Percentiles rank a stretch among this genome's conserved stretches.
Evolutionary conservation across 1,140 invertebrate genomes (phyloP).

Genomic region (Mycetomoellerius zeteki): DNA sequence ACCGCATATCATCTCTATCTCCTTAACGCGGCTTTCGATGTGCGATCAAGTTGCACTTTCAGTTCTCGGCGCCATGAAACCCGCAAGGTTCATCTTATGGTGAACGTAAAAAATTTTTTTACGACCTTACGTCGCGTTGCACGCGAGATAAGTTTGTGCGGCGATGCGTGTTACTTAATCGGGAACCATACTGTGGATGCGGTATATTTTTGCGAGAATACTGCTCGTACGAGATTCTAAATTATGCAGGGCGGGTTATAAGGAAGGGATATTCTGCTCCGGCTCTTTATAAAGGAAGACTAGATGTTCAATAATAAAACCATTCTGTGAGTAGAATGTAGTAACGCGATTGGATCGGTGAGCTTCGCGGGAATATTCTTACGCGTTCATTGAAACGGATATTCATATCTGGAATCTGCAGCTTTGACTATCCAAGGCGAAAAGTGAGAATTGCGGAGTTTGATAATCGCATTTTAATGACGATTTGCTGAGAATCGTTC

Average conservation of each 20-base stretch:
- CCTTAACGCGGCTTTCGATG: not conserved
- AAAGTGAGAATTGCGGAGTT: conserved; percentile 35
- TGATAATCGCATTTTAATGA: conserved; percentile 55
- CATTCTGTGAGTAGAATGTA: not conserved
- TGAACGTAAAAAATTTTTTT: conserved; percentile 29
- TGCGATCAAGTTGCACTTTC: not conserved
- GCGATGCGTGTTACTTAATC: conserved; percentile 25
- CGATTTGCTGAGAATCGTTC: conserved; percentile 41
- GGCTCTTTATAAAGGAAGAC: not conserved
- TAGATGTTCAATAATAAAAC: conserved; percentile 21
- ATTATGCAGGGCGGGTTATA: conserved; percentile 6
- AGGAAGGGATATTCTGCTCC: not conserved
- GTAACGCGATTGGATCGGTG: not conserved
- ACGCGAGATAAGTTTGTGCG: conserved; percentile 14
- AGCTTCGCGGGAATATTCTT: conserved; percentile 5
- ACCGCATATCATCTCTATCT: not conserved
- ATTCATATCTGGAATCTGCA: conserved; percentile 20
- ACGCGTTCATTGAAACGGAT: conserved; percentile 36
- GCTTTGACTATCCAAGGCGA: conserved; percentile 36
- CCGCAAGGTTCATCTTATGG: conserved; percentile 23
- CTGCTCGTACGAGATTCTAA: not conserved
- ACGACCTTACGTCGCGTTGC: not conserved
- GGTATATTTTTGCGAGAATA: not conserved
- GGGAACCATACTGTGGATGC: not conserved
- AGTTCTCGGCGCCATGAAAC: not conserved